Base-by-base conservation (phyloP, 2,113 vertebrate genomes). In the Tricholaema leucomelas region DNA sequence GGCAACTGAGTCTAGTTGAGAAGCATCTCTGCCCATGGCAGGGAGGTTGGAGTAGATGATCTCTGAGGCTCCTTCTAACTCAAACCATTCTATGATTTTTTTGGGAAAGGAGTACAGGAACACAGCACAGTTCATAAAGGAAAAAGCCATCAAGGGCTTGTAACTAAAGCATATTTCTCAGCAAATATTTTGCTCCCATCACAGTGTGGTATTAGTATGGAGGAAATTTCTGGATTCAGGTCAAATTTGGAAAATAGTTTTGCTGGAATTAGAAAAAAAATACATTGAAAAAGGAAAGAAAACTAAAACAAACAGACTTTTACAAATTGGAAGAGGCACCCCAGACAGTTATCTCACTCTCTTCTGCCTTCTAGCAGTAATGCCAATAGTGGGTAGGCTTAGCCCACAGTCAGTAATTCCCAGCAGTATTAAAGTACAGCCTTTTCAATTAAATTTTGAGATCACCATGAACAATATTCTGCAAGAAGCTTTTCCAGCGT, bases 381-480 rank as follows among this genome's bases (percentile, higher is more conserved):
- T 87, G 81, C 65, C 52, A 30, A 46, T 20, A 28, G 50, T 18
- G 31, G 5, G 15, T 28, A 36, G 75, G 28, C 15, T 90, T 70
- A 76, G 52, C 50, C 72, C 50, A 9, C 40, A 55, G 36, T 50
- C 40, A n/a, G 36, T 77, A 90, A 80, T 88, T 76, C 83, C 38
- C 83, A 59, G 21, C 64, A 63, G 31, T 61, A 38, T 74, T 85
- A 66, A 70, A 56, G 40, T 12, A 8, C 19, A 24, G 25, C 33
- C 56, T 88, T 94, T 90, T 85, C 85, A 91, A 83, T 91, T 85
- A 88, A 55, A 5, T 80, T 90, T 70, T 46, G 73, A 77, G 73
- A 23, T 59, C 77, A 40, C 40, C 40, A 12, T 1, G 40, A 80
- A 48, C 85, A 70, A 1, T 40, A 19, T 69, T 81, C 56, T 83